Evolutionary conservation across 2,888 invertebrate species (phyloP).

Genomic region (Hypomecis punctinalis): DNA sequence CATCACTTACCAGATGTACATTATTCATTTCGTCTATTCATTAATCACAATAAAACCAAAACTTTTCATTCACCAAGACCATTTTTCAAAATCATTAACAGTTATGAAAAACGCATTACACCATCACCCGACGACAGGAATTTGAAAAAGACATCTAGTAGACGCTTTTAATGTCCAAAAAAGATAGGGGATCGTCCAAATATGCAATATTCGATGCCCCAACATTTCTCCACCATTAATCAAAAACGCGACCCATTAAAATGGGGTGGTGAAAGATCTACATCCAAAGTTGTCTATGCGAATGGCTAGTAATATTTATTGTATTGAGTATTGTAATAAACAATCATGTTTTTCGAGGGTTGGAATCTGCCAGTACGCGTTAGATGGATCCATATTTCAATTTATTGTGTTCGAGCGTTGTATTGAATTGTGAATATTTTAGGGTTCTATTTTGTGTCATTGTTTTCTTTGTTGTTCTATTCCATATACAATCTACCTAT

Average conservation of each 20-base stretch:
- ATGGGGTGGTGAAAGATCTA: slow-evolving; percentile 78
- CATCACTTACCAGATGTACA: background rate
- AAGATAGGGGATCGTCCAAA: slow-evolving; percentile 58
- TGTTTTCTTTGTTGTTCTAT: background rate
- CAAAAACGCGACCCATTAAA: slow-evolving; percentile 76
- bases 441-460: slow-evolving; percentile 4
- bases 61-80: slow-evolving; percentile 34
- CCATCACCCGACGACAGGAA: slow-evolving; percentile 35
- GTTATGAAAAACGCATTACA: slow-evolving; percentile 43
- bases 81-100: slow-evolving; percentile 24
- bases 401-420: slow-evolving; percentile 16
- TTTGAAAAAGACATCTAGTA: slow-evolving; percentile 44
- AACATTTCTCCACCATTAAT: slow-evolving; percentile 72
- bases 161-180: slow-evolving; percentile 40
- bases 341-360: slow-evolving; percentile 51
- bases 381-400: slow-evolving; percentile 31
- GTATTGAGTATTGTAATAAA: slow-evolving; percentile 60
- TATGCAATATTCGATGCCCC: slow-evolving; percentile 62
- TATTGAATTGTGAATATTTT: slow-evolving; percentile 20
- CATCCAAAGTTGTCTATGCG: slow-evolving; percentile 73
- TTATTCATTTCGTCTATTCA: slow-evolving; percentile 12
- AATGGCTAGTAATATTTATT: slow-evolving; percentile 64
- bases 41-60: slow-evolving; percentile 35
- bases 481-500: no score
- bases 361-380: slow-evolving; percentile 47